Conservation (phyloP, 2,797 vertebrate genomes). For the Pantherophis vulpinus region DNA sequence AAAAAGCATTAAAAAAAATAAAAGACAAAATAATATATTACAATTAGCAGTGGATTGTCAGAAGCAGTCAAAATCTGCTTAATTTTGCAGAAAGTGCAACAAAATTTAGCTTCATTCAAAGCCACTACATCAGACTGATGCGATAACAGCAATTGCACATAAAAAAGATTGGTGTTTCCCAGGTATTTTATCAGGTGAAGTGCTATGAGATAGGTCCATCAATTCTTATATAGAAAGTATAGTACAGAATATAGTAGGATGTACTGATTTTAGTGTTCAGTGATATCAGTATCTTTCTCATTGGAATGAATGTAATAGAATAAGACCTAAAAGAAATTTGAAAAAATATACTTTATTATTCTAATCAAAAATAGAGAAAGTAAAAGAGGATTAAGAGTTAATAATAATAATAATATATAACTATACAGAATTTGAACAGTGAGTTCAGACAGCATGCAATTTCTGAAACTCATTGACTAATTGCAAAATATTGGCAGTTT, state of each 20-base stretch:
- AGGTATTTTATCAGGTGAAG: neutral
- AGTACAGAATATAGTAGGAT: neutral
- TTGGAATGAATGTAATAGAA: neutral
- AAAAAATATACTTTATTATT: neutral
- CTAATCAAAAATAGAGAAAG: neutral
- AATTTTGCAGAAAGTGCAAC: too few species aligned
- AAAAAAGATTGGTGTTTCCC: neutral
- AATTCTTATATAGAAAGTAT: neutral
- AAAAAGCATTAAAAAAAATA: neutral
- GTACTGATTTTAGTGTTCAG: neutral
- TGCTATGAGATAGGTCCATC: neutral
- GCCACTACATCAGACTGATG: neutral
- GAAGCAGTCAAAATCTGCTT: too few species aligned
- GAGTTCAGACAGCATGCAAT: neutral
- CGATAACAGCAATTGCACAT: neutral
- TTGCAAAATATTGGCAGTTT: neutral
- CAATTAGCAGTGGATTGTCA: neutral
- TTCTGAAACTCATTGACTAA: neutral
- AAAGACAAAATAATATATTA: neutral
- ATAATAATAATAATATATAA: neutral
- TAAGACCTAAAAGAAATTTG: neutral
- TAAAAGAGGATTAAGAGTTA: neutral
- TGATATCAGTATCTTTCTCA: neutral
- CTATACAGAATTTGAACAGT: neutral
- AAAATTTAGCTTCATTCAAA: neutral